Evolutionary conservation across 2,888 invertebrate species (phyloP).

Genomic region (Bibio marci): DNA sequence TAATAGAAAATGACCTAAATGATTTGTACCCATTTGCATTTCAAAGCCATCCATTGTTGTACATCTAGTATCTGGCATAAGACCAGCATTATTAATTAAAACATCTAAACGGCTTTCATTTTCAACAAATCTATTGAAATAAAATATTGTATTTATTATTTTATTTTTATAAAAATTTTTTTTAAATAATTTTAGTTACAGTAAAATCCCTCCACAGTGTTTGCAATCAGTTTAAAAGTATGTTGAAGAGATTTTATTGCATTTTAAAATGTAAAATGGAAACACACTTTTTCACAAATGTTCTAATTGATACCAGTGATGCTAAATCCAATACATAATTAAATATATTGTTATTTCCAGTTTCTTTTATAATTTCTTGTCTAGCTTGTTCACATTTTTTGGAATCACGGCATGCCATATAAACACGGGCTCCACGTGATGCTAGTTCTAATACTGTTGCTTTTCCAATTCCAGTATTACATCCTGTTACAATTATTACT

Average conservation of each 20-base stretch:
- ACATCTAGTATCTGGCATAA: conserved; percentile 30
- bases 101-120: conserved; percentile 33
- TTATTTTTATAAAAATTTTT: too few species aligned
- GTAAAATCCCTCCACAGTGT: too few species aligned
- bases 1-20: conserved; percentile 42
- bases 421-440: conserved; percentile 55
- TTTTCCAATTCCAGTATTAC: conserved; percentile 67
- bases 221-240: too few species aligned
- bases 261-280: not conserved
- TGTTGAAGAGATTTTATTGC: too few species aligned
- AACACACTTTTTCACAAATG: conserved; percentile 41
- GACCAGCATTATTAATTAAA: conserved; percentile 39
- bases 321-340: conserved; percentile 32
- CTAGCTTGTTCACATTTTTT: conserved; percentile 53
- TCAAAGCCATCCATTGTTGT: conserved; percentile 36
- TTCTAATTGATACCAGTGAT: conserved; percentile 35
- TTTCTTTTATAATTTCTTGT: conserved; percentile 53
- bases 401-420: conserved; percentile 75
- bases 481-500: conserved; percentile 60
- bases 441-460: conserved; percentile 57
- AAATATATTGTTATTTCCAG: conserved; percentile 58
- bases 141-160: too few species aligned
- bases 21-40: conserved; percentile 38
- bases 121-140: conserved; percentile 22
- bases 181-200: too few species aligned